Conservation (phyloP, 2,797 vertebrate genomes). For the Pteropus rufus region DNA sequence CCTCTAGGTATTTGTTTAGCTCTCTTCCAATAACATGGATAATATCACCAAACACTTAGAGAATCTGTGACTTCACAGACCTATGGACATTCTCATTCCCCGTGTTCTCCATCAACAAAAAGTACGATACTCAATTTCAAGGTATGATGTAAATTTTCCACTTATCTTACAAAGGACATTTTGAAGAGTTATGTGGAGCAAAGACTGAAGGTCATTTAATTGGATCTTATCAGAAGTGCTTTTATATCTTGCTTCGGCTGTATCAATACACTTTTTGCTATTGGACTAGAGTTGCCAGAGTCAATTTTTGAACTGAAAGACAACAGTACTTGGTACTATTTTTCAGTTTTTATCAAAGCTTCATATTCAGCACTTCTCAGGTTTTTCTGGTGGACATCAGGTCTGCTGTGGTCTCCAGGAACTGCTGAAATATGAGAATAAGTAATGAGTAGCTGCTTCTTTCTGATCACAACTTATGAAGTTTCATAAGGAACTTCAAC, state of each 20-base stretch:
- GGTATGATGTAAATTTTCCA: conserved; percentile 90
- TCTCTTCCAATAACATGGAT: conserved; percentile 97
- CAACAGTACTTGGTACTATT: background rate
- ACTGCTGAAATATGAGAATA: conserved; percentile 93
- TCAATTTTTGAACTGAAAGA: conserved; percentile 3
- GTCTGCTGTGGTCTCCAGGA: conserved; percentile 91
- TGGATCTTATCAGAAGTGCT: conserved; percentile 80
- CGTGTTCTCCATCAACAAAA: conserved; percentile 85
- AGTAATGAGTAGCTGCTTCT: conserved; percentile 91
- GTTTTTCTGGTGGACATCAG: conserved; percentile 93
- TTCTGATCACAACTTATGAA: conserved; percentile 90
- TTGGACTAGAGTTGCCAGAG: conserved; percentile 82
- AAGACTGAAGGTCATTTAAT: conserved; percentile 22
- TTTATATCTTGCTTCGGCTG: conserved; percentile 94
- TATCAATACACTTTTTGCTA: background rate
- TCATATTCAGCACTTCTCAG: conserved; percentile 88
- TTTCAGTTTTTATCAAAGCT: conserved; percentile 5
- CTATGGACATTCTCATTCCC: conserved; percentile 96
- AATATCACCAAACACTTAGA: conserved; percentile 97
- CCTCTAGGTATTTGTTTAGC: conserved; percentile 97
- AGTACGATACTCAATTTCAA: conserved; percentile 92
- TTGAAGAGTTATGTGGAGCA: conserved; percentile 12
- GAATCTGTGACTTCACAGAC: conserved; percentile 98
- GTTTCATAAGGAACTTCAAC: conserved; percentile 92
- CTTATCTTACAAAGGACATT: conserved; percentile 85